A percentile compares a stretch with the other conserved stretches of the same genome.
phyloP scores from a whole-genome alignment of 1,140 invertebrate genomes.

The Aphis gossypii region DNA sequence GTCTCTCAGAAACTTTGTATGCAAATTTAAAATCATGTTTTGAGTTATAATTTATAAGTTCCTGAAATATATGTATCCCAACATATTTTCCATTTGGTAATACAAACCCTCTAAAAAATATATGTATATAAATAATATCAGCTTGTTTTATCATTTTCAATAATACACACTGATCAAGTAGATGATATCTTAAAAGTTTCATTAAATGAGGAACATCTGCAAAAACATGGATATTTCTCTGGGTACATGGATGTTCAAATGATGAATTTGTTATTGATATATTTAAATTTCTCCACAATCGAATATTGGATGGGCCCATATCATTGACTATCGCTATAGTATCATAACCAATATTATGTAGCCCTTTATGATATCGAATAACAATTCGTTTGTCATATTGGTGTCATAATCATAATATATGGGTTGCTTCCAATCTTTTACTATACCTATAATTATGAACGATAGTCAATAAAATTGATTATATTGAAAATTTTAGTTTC shows the following conservation, averaged over 20 bases:
- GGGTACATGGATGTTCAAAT: background rate
- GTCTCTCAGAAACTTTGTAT: too few species aligned
- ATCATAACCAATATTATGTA: background rate
- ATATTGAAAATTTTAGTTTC: too few species aligned
- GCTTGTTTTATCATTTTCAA: background rate
- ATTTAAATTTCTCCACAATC: background rate
- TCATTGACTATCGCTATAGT: background rate
- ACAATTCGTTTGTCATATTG: too few species aligned
- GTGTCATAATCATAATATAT: too few species aligned
- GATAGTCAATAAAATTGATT: too few species aligned
- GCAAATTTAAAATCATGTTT: too few species aligned
- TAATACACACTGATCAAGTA: conserved; percentile 10
- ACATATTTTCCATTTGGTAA: background rate
- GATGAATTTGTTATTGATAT: background rate
- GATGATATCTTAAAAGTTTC: conserved; percentile 6
- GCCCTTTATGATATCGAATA: too few species aligned
- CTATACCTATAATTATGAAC: too few species aligned
- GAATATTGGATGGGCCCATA: background rate
- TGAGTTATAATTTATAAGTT: background rate
- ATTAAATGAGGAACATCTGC: conserved; percentile 3
- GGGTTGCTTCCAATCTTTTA: too few species aligned
- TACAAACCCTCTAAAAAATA: background rate
- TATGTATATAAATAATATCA: background rate
- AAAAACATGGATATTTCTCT: background rate
- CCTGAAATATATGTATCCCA: background rate